Base-by-base conservation (phyloP, 2,888 invertebrate species). In the Epicampocera succincta region DNA sequence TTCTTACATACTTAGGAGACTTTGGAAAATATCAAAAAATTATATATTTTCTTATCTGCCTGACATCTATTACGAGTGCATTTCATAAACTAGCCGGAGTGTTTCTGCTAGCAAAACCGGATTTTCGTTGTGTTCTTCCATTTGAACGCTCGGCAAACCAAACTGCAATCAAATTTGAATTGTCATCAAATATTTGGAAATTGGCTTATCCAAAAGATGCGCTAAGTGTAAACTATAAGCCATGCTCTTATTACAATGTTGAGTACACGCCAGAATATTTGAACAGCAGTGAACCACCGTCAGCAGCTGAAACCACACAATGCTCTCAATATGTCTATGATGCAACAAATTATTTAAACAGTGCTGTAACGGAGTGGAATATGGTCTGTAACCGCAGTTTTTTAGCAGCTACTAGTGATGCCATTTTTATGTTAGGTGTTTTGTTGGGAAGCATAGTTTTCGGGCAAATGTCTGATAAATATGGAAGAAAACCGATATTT, bases 41-140 rank as follows among this genome's bases (percentile, higher is more conserved):
- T 83, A 93, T 95, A 82, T 95, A 94, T 87, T 91, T 95, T 80
- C 89, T 95, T 52, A 91, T 95, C 52, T 94, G 95, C 86, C 91
- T 95, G 60, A 95, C 95, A 19, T 94, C 94, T 8, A 94, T 95
- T 86, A 92, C 94, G 15, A 94, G 94, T 89, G 95, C 95, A 60
- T 94, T 95, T 85, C 95, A 95, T 88, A 95, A 95, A 89, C 90
- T 95, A 52, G 94, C 93, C 15, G 94, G 94, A 77, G 94, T 95
- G 0, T 95, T 95, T 88, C 91, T 95, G 8, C 92, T 94, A 76
- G 94, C 94, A 4, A 93, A 93, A 90, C 93, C 94, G 74, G 90
- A 93, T 77, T 93, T 93, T 87, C 93, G 95, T 80, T 95, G 95
- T 86, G 88, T 92, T 58, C 87, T 95, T 79, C 94, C 94, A 5